Evolutionary conservation across 1,140 invertebrate species (phyloP).

Genomic region (Lordiphosa clarofinis): DNA sequence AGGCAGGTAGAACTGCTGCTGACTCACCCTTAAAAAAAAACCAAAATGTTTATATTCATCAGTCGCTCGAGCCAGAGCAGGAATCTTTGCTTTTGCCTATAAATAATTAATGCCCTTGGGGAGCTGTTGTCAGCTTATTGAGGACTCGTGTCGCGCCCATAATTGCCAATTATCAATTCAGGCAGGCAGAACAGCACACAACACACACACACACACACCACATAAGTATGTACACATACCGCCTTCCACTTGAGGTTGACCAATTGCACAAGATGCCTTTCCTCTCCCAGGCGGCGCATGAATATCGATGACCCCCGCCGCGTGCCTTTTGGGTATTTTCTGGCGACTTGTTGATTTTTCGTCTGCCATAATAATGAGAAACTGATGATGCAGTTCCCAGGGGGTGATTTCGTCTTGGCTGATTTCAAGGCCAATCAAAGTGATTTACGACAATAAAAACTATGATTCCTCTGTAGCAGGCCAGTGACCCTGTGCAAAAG

Average conservation of each 20-base stretch:
- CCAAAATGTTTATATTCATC: conserved; percentile 52
- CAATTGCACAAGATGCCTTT: conserved; percentile 7
- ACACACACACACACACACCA: conserved; percentile 6
- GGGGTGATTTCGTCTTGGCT: conserved; percentile 24
- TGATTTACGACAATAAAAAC: conserved; percentile 41
- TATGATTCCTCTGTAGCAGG: conserved; percentile 13
- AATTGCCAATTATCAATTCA: conserved; percentile 58
- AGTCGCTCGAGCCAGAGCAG: neutral
- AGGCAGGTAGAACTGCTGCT: conserved; percentile 41
- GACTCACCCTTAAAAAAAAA: conserved; percentile 33
- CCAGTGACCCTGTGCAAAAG: conserved; percentile 6
- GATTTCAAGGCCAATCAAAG: conserved; percentile 56
- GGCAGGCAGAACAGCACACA: conserved; percentile 21
- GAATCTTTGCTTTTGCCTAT: conserved; percentile 47
- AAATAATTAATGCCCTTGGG: conserved; percentile 65
- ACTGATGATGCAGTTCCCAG: conserved; percentile 54
- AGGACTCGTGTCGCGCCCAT: conserved; percentile 15
- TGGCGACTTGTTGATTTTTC: conserved; percentile 32
- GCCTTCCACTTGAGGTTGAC: conserved; percentile 4
- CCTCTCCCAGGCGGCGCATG: conserved; percentile 35
- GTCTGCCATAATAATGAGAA: conserved; percentile 60
- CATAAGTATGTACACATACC: neutral
- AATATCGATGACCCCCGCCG: conserved; percentile 46
- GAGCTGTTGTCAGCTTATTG: conserved; percentile 13
- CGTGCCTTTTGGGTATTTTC: conserved; percentile 16